Evolutionary conservation across 2,113 vertebrate species (phyloP), one percentile per base, ranked within the genome.

Genomic region (Neolamprologus toae): DNA sequence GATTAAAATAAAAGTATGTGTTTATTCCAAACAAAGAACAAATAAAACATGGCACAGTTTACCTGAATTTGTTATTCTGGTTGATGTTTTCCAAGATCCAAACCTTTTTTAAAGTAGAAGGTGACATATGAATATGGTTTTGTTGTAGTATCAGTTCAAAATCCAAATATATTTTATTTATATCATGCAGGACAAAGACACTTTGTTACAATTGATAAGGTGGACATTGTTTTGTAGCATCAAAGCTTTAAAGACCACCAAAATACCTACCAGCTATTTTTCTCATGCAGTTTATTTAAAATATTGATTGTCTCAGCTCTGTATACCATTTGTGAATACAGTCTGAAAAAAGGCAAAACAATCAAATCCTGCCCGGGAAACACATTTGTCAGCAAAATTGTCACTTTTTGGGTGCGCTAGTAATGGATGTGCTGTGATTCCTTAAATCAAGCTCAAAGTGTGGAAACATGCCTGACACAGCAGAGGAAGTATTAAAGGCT

Each of bases 391-490:
- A 33, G 53, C 53, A 45, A 21, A 87, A 71, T 78, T 82, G 82
- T 86, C 88, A 86, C 8, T 66, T 85, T 84, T 83, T 59, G n/a
- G 71, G 55, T 53, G 53, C 49, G 19, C 14, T 21, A 6, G 53
- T 61, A 85, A 81, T 57, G 61, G 78, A 76, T 93, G 82, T 88
- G 84, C 76, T 81, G 59, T 53, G 55, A 89, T 86, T 91, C 84
- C 84, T 91, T 83, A 88, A 93, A 87, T 90, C 82, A 92, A 47
- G 81, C 89, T 87, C 91, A 89, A 71, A 63, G 84, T 91, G 53
- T 89, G 85, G 89, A 93, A 93, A 91, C 86, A 78, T 51, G 68
- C 81, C 82, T 90, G 88, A 93, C 89, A 92, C 92, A 91, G 90
- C 91, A 93, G 88, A 85, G 63, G 40, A 88, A 55, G 86, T 85